Evolutionary conservation across 23 tunicate species (phyloP).

Genomic region (Trididemnum nubilum): DNA sequence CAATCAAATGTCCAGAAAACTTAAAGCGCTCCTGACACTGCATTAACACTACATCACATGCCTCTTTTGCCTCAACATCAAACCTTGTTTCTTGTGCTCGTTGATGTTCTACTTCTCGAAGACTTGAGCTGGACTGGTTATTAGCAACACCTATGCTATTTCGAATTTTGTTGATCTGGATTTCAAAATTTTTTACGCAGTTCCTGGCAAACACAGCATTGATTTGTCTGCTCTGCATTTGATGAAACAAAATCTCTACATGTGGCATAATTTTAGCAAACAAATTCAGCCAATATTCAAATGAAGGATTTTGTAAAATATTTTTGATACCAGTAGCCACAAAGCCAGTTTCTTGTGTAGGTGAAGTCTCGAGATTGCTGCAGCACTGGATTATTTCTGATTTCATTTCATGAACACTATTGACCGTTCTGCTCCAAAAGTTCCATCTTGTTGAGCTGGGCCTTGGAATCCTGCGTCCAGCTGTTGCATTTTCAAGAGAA

Average conservation of each 20-base stretch:
- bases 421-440: slow-evolving; percentile 25
- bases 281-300: slow-evolving; percentile 22
- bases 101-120: background rate
- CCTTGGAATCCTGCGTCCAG: slow-evolving; percentile 7
- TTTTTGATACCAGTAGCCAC: slow-evolving; percentile 18
- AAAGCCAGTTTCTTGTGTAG: background rate
- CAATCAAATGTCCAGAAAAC: slow-evolving; percentile 24
- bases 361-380: background rate
- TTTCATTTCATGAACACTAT: slow-evolving; percentile 7
- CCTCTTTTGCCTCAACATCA: slow-evolving; percentile 22
- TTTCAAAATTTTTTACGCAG: slow-evolving; percentile 2
- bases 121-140: background rate
- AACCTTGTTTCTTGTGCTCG: background rate
- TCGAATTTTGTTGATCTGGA: background rate
- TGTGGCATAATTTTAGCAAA: slow-evolving; percentile 39
- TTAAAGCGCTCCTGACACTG: slow-evolving; percentile 22
- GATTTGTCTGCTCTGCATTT: slow-evolving; percentile 21
- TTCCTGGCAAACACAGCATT: background rate
- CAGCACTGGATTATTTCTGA: slow-evolving; percentile 6
- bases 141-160: background rate
- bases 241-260: slow-evolving; percentile 26
- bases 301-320: slow-evolving; percentile 11
- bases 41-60: slow-evolving; percentile 12
- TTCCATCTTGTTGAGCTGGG: slow-evolving; percentile 37
- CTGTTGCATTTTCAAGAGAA: background rate